phyloP scores from a whole-genome alignment of 2,888 invertebrate genomes.

The Agrypnus murinus region DNA sequence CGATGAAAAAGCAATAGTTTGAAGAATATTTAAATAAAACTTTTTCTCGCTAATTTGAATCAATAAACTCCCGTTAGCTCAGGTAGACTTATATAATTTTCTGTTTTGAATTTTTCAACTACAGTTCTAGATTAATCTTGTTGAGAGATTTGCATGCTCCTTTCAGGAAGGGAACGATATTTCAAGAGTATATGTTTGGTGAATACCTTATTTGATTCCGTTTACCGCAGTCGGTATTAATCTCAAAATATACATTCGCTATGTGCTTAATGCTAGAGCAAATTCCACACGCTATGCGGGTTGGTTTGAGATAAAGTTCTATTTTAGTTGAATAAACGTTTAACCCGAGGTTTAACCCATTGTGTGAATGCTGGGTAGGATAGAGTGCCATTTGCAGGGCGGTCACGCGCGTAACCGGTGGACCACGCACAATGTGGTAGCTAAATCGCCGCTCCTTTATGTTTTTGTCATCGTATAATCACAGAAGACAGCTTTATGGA shows the following conservation, averaged over 20 bases:
- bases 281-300: conserved; percentile 45
- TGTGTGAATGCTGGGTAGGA: conserved; percentile 53
- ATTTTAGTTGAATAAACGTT: conserved; percentile 44
- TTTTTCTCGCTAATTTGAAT: too few species aligned
- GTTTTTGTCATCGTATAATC: conserved; percentile 52
- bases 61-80: too few species aligned
- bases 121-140: too few species aligned
- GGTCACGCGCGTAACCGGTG: conserved; percentile 54
- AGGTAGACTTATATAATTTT: too few species aligned
- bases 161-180: background rate
- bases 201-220: conserved; percentile 9
- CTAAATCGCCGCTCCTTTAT: conserved; percentile 49
- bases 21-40: too few species aligned
- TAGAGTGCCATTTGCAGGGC: conserved; percentile 56
- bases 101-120: too few species aligned
- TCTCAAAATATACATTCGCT: conserved; percentile 2
- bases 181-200: background rate
- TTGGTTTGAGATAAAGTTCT: conserved; percentile 40
- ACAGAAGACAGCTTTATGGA: conserved; percentile 39
- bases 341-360: conserved; percentile 56
- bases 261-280: conserved; percentile 42
- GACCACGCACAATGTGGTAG: conserved; percentile 55
- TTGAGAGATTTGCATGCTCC: too few species aligned
- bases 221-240: conserved; percentile 11
- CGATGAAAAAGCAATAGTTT: too few species aligned